Conservation (phyloP, 2,888 invertebrate species). For the Nesidiocoris tenuis region DNA sequence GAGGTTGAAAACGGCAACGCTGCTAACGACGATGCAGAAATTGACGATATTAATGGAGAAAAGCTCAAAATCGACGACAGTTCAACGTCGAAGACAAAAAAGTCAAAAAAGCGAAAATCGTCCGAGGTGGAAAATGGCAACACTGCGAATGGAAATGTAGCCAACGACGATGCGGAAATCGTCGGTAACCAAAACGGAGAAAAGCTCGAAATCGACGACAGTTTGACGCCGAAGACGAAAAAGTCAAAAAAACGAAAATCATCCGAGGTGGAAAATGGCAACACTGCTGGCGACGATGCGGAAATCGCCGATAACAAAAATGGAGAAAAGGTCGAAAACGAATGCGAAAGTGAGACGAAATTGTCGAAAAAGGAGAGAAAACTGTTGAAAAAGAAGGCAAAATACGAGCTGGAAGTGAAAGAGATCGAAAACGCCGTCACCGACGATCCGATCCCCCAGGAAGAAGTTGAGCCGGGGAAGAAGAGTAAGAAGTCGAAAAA, state of each 20-base stretch:
- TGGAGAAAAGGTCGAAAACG: not conserved
- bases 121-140: not conserved
- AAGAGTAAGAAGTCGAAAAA: slow-evolving; percentile 28
- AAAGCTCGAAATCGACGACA: not conserved
- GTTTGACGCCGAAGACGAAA: not conserved
- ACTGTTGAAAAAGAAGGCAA: slow-evolving; percentile 42
- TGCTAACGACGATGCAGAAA: not conserved
- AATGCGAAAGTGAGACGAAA: slow-evolving; percentile 10
- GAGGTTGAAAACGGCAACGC: too few species aligned
- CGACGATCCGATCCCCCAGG: slow-evolving; percentile 6
- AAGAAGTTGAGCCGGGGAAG: not conserved
- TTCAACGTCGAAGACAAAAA: not conserved
- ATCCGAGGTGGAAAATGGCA: not conserved
- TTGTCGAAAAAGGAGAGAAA: slow-evolving; percentile 45
- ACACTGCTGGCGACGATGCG: not conserved
- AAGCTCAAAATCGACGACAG: too few species aligned
- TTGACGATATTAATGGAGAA: too few species aligned
- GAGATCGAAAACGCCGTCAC: slow-evolving; percentile 24
- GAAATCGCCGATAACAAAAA: not conserved
- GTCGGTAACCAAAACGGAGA: not conserved
- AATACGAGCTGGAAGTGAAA: slow-evolving; percentile 42
- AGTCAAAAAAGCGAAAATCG: not conserved
- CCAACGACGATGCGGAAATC: not conserved
- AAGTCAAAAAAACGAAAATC: too few species aligned
- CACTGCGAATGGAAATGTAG: not conserved